phyloP scores from a whole-genome alignment of 2,113 vertebrate species.

The Phalacrocorax pelagicus region DNA sequence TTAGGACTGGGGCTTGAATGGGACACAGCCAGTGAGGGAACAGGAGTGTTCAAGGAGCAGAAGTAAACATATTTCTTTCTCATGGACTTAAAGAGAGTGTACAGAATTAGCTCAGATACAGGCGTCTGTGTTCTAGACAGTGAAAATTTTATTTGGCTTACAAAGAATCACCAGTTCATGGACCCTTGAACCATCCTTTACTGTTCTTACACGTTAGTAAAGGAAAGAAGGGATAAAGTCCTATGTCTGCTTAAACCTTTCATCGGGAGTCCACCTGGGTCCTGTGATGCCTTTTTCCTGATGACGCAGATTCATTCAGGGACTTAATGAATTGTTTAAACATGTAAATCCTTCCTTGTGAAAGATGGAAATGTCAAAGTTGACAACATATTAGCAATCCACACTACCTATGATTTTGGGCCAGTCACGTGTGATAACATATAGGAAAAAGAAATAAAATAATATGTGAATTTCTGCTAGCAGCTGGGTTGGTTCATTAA shows the following conservation, averaged over 20 bases:
- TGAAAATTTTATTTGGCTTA: background rate
- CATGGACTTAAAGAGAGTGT: background rate
- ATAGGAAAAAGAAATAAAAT: background rate
- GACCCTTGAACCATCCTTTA: background rate
- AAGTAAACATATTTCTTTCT: background rate
- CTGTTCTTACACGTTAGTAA: background rate
- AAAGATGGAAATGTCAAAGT: background rate
- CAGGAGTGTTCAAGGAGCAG: background rate
- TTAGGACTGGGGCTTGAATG: fast-evolving
- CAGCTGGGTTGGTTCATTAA: background rate
- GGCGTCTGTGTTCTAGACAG: background rate
- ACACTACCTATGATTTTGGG: background rate
- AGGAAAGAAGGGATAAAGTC: background rate
- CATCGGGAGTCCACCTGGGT: background rate
- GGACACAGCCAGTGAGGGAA: background rate
- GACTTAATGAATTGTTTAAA: background rate
- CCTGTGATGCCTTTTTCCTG: background rate
- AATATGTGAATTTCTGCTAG: background rate
- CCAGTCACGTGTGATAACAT: background rate
- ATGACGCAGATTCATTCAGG: background rate
- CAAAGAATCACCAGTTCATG: background rate
- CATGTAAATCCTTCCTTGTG: background rate
- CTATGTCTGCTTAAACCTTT: background rate
- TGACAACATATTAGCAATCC: background rate
- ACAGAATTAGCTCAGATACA: background rate